phyloP scores from a whole-genome alignment of 2,797 vertebrate species.

The Propithecus perrieri region DNA sequence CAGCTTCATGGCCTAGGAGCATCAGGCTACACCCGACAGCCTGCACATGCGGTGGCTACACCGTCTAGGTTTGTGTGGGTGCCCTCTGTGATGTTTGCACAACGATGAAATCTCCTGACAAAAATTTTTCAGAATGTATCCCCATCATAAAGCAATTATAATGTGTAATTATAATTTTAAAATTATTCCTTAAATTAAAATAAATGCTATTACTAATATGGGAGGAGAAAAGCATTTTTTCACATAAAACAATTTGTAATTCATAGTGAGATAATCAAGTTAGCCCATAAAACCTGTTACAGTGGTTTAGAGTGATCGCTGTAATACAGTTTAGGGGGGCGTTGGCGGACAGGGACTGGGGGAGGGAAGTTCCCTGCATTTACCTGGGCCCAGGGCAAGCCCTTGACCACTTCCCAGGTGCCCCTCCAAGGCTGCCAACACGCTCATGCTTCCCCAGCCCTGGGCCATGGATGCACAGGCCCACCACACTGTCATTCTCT shows the following conservation, averaged over 20 bases:
- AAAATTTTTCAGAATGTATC: not conserved
- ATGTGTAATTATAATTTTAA: not conserved
- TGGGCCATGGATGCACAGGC: not conserved
- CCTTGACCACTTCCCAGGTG: not conserved
- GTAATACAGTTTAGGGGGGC: not conserved
- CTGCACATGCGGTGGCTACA: not conserved
- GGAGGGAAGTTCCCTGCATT: not conserved
- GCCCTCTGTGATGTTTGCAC: not conserved
- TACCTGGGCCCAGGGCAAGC: not conserved
- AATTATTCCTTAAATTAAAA: slow-evolving; percentile 37
- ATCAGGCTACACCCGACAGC: not conserved
- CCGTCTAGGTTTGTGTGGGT: not conserved
- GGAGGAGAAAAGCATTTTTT: not conserved
- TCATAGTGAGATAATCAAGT: not conserved
- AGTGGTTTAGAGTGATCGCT: not conserved
- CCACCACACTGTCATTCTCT: not conserved
- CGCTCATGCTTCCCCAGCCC: not conserved
- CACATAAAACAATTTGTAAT: not conserved
- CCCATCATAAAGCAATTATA: not conserved
- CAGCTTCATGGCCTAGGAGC: not conserved
- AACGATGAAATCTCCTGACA: not conserved
- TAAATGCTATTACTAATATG: not conserved
- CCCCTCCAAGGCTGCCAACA: no score
- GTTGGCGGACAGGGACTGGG: not conserved
- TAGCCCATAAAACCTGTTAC: not conserved